Percentiles rank a stretch among this genome's conserved stretches.
These are phyloP conservation scores for Butorides virescens DNA, from an alignment of 2,113 vertebrate genomes.

Conservation along the genomic window DNA sequence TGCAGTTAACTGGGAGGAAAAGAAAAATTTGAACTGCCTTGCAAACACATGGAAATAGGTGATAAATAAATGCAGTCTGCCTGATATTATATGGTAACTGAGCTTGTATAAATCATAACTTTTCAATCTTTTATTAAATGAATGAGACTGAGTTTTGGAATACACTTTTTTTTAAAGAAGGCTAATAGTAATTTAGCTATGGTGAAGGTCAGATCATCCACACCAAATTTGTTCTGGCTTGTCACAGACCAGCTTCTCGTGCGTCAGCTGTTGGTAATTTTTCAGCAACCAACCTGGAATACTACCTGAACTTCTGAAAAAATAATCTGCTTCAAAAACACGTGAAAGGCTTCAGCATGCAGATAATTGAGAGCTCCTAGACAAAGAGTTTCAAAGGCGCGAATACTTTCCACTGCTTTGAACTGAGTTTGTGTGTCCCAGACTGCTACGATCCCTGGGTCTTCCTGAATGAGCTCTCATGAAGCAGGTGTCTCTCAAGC, in stretches of 20 bases:
- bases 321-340: neutral
- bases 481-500: neutral
- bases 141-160: constrained; percentile 47
- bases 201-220: constrained; percentile 38
- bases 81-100: constrained; percentile 26
- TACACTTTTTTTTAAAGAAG: constrained; percentile 15
- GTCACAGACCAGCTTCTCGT: constrained; percentile 43
- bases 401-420: neutral
- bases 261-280: constrained; percentile 40
- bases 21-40: constrained; percentile 46
- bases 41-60: constrained; percentile 65
- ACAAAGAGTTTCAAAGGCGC: neutral
- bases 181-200: constrained; percentile 34
- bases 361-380: neutral
- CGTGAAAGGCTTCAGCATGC: neutral
- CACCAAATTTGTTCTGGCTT: constrained; percentile 46
- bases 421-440: neutral
- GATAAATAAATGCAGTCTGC: constrained; percentile 58
- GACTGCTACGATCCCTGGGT: neutral
- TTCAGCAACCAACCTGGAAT: constrained; percentile 36
- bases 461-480: neutral
- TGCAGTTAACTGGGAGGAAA: constrained; percentile 36
- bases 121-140: constrained; percentile 66
- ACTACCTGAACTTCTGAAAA: constrained; percentile 1
- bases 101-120: constrained; percentile 54